Base-by-base conservation (phyloP, 2,888 invertebrate genomes). In the Cheilosia vernalis region DNA sequence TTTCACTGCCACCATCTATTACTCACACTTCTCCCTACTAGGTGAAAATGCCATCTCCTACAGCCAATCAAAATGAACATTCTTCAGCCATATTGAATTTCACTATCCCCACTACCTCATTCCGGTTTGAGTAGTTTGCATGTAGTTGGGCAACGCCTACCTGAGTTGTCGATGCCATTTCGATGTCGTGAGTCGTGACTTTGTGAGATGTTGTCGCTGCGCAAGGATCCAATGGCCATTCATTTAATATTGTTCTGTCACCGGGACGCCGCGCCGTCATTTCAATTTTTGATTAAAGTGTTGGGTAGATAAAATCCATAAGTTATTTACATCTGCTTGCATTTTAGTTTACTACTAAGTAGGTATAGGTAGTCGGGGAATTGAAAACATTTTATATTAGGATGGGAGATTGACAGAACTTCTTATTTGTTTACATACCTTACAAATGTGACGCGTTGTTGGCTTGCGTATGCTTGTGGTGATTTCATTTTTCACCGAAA, bases 1-100 rank as follows among this genome's bases (percentile, higher is more conserved):
- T 44, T 7, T 19, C 17, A 27, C 13, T 47, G n/a, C 37, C 63
- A 63, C 40, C 33, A 49, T n/a, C 42, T n/a, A 33, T 27, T 30
- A 10, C 10, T 19, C 6, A 15, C n/a, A 30, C 21, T 13, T 24
- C 51, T 77, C 72, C 70, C 81, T 73, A 24, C 70, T 37, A 47
- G 30, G 2, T 9, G 9, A 7, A 47, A 7, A 2, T 0, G 9
- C 21, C 27, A 21, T 44, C 1, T 15, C 3, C 27, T 17, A 13
- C 13, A 76, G 10, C 85, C 81, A 85, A 81, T 85, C 76, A 81
- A 27, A 67, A 37, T 1, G 5, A 21, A 63, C 37, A 47, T 61
- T 44, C 15, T 81, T 85, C 85, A 77, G 85, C 85, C 85, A 85
- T 85, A 85, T 85, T 85, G 85, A 81, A 85, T 81, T 81, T 85